Base-by-base conservation (phyloP, 2,888 invertebrate genomes). In the Amiota mariae region DNA sequence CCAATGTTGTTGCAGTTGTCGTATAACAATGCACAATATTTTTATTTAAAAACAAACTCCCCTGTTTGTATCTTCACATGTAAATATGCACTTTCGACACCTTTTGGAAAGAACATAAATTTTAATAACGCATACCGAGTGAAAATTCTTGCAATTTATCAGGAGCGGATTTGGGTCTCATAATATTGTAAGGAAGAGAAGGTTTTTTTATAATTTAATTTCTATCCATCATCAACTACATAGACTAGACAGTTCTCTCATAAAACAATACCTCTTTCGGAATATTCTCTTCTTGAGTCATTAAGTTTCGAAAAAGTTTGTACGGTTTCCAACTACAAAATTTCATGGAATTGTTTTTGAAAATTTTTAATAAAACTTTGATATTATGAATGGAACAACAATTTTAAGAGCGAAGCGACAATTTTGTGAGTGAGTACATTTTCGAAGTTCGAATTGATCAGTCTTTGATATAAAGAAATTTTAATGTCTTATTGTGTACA, bases 91-190 rank as follows among this genome's bases (percentile, higher is more conserved):
- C 77, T 77, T 78, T 83, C 79, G 77, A 82, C 81, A 83, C 84
- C 80, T 83, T 82, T 78, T 79, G 76, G 76, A 36, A 36, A 36
- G 75, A 78, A 79, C 82, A 82, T 82, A 82, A 83, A 82, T 82
- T 81, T 81, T 82, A 83, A 84, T 82, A 82, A 82, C 83, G 81
- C 83, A 82, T 81, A 79, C 79, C 83, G 36, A 36, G 36, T 36
- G 36, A 36, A 36, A 36, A 36, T 76, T 73, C 81, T 78, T 81
- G 78, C 78, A 81, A 75, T 77, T 79, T 78, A 24, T 59, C 2
- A 18, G 57, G n/a, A n/a, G 1, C 36, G 57, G 2, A 18, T 18
- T 2, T 0, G 57, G 57, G 18, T 15, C 56, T 18, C 15, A 56
- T n/a, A 13, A n/a, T 47, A 36, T 13, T 46, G 68, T 18, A 64